Conservation (phyloP, 2,113 vertebrate genomes). For the Panthera tigris region DNA sequence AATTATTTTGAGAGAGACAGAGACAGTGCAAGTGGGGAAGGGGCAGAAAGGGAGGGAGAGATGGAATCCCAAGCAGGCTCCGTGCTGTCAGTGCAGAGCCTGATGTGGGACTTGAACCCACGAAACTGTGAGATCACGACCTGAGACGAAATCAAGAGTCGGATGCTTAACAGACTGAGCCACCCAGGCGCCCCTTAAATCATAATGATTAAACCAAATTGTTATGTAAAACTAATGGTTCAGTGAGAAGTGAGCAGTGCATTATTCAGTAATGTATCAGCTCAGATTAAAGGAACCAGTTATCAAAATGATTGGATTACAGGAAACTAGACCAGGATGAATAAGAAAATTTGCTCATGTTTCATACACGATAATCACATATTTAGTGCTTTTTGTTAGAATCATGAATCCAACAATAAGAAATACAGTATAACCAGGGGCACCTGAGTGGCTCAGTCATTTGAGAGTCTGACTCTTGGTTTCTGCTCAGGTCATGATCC, state of each 20-base stretch:
- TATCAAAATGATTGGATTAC: conserved; percentile 67
- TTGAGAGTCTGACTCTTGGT: too few species aligned
- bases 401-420: neutral
- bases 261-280: conserved; percentile 32
- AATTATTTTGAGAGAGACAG: too few species aligned
- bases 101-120: too few species aligned
- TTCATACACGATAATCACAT: conserved; percentile 9
- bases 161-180: too few species aligned
- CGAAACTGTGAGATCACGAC: too few species aligned
- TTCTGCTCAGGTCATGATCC: too few species aligned
- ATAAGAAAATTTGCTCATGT: conserved; percentile 12
- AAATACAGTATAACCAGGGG: neutral
- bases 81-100: too few species aligned
- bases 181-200: conserved; percentile 9
- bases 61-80: too few species aligned
- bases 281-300: conserved; percentile 39
- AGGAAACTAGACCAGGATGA: neutral
- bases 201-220: conserved; percentile 75
- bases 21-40: too few species aligned
- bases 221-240: conserved; percentile 68
- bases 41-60: too few species aligned
- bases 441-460: too few species aligned
- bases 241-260: conserved; percentile 72
- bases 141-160: too few species aligned
- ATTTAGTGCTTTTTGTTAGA: conserved; percentile 20